Evolutionary conservation across 2,888 invertebrate species (phyloP).

Genomic region (Lycophotia porphyrea): DNA sequence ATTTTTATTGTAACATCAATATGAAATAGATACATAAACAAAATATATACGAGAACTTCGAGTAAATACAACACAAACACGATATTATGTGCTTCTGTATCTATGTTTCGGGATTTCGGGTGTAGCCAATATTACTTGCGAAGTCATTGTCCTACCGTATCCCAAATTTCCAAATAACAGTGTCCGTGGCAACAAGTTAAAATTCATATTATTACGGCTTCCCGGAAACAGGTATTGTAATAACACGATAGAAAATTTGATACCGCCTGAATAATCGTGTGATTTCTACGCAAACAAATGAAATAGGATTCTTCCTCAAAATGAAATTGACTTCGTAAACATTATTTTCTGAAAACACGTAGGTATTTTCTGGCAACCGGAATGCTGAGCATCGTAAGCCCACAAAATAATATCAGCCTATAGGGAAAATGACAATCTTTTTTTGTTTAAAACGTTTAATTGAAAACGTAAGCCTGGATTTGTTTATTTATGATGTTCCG

Average conservation of each 20-base stretch:
- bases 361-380: constrained; percentile 43
- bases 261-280: constrained; percentile 63
- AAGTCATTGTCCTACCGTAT: constrained; percentile 34
- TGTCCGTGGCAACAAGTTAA: constrained; percentile 52
- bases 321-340: constrained; percentile 67
- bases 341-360: constrained; percentile 59
- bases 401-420: constrained; percentile 54
- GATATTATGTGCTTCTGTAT: background rate
- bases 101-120: constrained; percentile 22
- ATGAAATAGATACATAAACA: constrained; percentile 33
- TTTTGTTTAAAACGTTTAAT: constrained; percentile 58
- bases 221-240: constrained; percentile 56
- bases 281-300: constrained; percentile 65
- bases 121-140: constrained; percentile 26
- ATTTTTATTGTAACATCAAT: constrained; percentile 30
- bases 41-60: constrained; percentile 5
- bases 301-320: constrained; percentile 62
- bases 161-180: constrained; percentile 36
- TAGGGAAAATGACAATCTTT: constrained; percentile 60
- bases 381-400: constrained; percentile 49
- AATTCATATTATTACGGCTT: constrained; percentile 58
- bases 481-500: constrained; percentile 29
- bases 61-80: constrained; percentile 12
- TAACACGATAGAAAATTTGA: constrained; percentile 65
- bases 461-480: constrained; percentile 60